These are phyloP conservation scores for Eurystomus gularis DNA, from an alignment of 2,113 vertebrate genomes.

Conservation along the genomic window DNA sequence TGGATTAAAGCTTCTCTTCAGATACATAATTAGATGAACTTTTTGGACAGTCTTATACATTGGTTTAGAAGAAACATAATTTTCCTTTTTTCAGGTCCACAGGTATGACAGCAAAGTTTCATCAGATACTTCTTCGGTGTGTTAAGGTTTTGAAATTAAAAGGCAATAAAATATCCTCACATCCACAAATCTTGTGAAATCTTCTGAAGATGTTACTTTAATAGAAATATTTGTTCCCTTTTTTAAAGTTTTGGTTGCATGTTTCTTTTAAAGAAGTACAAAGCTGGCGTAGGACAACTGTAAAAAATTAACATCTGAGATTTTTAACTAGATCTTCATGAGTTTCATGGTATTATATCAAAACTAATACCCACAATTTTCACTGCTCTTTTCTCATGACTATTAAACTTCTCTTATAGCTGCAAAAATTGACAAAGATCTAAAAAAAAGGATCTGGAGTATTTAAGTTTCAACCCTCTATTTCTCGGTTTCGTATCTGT, in stretches of 20 bases:
- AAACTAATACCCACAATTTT: neutral
- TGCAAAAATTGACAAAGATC: neutral
- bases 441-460: neutral
- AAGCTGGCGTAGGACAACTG: neutral
- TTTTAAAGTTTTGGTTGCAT: neutral
- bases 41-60: neutral
- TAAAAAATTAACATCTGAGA: neutral
- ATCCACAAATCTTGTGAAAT: neutral
- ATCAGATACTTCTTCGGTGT: neutral
- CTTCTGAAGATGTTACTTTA: neutral
- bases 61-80: neutral
- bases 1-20: conserved; percentile 28
- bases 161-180: neutral
- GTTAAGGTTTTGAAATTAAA: neutral
- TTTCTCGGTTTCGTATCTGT: neutral
- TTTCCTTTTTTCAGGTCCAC: neutral
- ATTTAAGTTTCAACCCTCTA: neutral
- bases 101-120: neutral
- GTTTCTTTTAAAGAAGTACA: neutral
- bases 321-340: neutral
- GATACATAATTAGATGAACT: neutral
- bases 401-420: neutral
- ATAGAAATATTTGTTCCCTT: neutral
- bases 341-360: neutral
- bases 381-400: neutral